Evolutionary conservation across 1,140 invertebrate genomes (phyloP), one percentile per base, ranked within the genome.

Genomic region (Battus philenor): DNA sequence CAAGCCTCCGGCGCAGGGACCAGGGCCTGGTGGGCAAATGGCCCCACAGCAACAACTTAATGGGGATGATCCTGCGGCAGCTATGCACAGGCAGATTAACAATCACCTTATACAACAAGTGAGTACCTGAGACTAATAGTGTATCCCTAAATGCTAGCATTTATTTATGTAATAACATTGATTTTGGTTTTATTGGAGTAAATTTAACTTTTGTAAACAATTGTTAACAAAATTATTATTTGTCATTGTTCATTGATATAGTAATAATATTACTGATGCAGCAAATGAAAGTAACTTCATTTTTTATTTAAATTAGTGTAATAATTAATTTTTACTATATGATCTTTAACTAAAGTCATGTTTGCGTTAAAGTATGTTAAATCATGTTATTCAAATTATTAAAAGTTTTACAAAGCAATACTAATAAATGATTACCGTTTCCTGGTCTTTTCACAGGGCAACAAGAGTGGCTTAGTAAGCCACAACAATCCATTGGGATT

Each of bases 1-100:
- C 27, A 94, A 94, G 70, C 92, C 93, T 39, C 91, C 90, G 1
- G 93, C 90, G 13, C 91, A 93, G 60, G 92, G 93, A 32, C 93
- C 93, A 7, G 93, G 93, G 1, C 91, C 92, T 44, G 93, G 93
- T 62, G 74, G 76, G 16, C 75, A 84, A 61, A 70, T 75, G 67
- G 72, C 81, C 57, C 79, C 47, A 9, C 73, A 68, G 50, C 84
- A 74, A 64, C 88, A 92, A 81, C 88, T 92, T 61, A 93, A 93
- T 75, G 91, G 91, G 44, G 90, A 90, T 44, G 88, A 91, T 47
- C 79, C 82, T 0, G 77, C 76, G 9, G 77, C 79, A 66, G 84
- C 85, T 44, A 89, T 90, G 70, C 88, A 89, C 45, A 88, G 90
- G 60, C 90, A 91, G 77, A 82, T 91, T 20, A 89, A 88, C 50